Percentiles rank a stretch among this genome's conserved stretches.
Evolutionary conservation across 2,113 vertebrate species (phyloP).

Genomic region (Chaetodon auriga): DNA sequence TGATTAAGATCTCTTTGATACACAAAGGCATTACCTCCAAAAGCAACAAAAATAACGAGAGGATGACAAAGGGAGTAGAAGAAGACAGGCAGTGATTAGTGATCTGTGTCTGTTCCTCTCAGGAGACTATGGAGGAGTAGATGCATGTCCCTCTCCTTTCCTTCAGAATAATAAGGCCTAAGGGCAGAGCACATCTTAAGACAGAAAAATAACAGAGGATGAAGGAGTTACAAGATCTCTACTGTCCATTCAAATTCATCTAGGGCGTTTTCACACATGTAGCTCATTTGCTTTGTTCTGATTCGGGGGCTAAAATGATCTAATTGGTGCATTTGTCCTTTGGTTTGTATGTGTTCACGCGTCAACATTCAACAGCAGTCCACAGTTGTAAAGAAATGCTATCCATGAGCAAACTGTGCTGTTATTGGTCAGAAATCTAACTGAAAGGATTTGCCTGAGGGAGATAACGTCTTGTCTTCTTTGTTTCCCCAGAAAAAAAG

Average conservation of each 20-base stretch:
- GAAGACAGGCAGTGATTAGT: slow-evolving; percentile 55
- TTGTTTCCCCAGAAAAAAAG: no score
- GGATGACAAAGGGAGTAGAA: slow-evolving; percentile 17
- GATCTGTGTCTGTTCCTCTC: slow-evolving; percentile 50
- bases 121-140: slow-evolving; percentile 50
- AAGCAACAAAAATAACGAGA: slow-evolving; percentile 5
- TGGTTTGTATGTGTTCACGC: no score
- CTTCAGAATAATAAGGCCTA: slow-evolving; percentile 58
- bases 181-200: slow-evolving; percentile 43
- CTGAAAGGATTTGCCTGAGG: no score
- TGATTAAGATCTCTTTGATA: neutral
- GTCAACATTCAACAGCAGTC: no score
- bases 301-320: no score
- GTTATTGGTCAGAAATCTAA: no score
- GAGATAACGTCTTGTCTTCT: no score
- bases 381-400: no score
- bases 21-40: neutral
- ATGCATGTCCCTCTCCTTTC: slow-evolving; percentile 53
- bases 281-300: no score
- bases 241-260: slow-evolving; percentile 23
- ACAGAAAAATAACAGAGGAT: slow-evolving; percentile 21
- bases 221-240: neutral
- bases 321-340: no score
- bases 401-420: no score
- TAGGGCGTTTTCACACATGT: neutral